phyloP scores from a whole-genome alignment of 2,888 invertebrate genomes.

The Altica lythri region DNA sequence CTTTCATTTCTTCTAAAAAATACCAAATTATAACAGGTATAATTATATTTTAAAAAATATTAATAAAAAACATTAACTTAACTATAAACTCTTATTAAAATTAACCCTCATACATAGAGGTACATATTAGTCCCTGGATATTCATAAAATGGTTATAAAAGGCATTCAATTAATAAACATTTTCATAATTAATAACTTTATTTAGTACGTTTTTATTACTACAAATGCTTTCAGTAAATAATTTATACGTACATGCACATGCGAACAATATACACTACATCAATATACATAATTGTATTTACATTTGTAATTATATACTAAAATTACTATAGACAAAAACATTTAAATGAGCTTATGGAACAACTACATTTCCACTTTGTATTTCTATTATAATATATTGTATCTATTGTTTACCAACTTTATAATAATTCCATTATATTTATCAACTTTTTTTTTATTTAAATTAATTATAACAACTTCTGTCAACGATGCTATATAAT shows the following conservation, averaged over 20 bases:
- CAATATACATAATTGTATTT: constrained; percentile 36
- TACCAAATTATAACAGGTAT: no score
- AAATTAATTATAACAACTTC: no score
- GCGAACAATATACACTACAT: constrained; percentile 34
- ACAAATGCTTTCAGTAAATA: constrained; percentile 34
- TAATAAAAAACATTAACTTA: no score
- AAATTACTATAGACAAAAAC: constrained; percentile 14
- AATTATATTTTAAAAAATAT: no score
- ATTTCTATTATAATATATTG: no score
- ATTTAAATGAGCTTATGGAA: constrained; percentile 4
- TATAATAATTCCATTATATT: no score
- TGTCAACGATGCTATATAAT: no score
- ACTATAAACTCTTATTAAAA: no score
- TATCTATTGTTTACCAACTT: no score
- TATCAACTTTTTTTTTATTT: no score
- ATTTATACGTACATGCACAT: constrained; percentile 37
- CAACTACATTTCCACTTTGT: not conserved
- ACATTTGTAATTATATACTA: constrained; percentile 29
- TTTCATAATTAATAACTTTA: constrained; percentile 31
- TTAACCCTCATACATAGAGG: no score
- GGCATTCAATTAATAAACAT: constrained; percentile 10
- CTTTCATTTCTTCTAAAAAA: no score
- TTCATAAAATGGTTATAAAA: constrained; percentile 9
- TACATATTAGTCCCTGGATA: constrained; percentile 1
- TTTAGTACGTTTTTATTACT: constrained; percentile 33